These are phyloP conservation scores for Rhorus exstirpatorius DNA, from an alignment of 2,888 invertebrate species.

Conservation along the genomic window DNA sequence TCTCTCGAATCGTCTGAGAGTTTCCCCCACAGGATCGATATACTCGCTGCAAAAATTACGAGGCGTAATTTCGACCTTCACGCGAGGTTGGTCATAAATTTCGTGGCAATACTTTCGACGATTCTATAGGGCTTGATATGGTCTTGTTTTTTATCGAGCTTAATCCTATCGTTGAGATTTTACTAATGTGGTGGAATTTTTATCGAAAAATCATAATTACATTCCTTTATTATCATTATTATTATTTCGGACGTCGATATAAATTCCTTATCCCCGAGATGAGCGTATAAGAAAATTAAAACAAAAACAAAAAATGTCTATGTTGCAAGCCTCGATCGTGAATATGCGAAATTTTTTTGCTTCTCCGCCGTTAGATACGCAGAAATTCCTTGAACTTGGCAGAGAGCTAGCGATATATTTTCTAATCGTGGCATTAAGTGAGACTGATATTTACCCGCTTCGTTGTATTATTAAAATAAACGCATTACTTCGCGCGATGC, in stretches of 20 bases:
- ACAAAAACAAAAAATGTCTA: too few relatives aligned
- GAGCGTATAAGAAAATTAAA: too few relatives aligned
- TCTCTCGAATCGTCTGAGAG: neutral
- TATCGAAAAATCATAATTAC: too few relatives aligned
- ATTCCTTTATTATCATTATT: too few relatives aligned
- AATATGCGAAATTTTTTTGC: neutral
- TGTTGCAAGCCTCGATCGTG: neutral
- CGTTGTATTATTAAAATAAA: slow-evolving; percentile 48
- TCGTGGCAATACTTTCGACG: neutral
- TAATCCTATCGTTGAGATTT: too few relatives aligned
- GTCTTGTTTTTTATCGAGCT: neutral
- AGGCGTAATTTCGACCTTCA: slow-evolving; percentile 35
- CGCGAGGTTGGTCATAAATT: slow-evolving; percentile 2
- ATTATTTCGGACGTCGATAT: too few relatives aligned
- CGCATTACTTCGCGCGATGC: slow-evolving; percentile 11
- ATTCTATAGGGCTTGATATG: neutral
- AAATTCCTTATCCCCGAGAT: too few relatives aligned
- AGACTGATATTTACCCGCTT: slow-evolving; percentile 43
- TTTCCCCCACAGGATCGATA: slow-evolving; percentile 59
- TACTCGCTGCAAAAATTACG: slow-evolving; percentile 27
- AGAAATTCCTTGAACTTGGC: slow-evolving; percentile 29
- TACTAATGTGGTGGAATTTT: too few relatives aligned
- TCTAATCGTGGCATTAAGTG: slow-evolving; percentile 43
- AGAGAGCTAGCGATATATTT: slow-evolving; percentile 31
- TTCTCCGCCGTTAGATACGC: neutral